Conservation (phyloP, 2,888 invertebrate species). For the Agrenia bidenticulata region DNA sequence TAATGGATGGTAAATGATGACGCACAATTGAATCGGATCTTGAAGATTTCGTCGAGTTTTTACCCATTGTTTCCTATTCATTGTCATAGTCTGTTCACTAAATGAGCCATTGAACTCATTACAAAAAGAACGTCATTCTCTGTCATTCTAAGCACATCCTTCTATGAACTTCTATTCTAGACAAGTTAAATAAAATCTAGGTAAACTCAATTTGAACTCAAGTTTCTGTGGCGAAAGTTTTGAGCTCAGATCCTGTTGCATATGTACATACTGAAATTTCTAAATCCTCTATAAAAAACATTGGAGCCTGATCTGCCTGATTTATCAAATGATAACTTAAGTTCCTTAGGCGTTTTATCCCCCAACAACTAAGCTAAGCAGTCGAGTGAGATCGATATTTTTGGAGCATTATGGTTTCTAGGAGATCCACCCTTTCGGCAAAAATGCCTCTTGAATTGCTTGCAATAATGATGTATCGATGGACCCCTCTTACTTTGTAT, state of each 20-base stretch:
- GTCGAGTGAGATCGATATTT: not conserved
- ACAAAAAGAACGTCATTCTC: not conserved
- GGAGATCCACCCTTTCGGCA: not conserved
- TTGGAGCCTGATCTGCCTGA: not conserved
- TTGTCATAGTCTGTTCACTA: not conserved
- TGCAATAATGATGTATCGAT: not conserved
- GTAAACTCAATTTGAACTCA: no score
- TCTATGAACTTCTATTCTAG: no score
- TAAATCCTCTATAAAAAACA: not conserved
- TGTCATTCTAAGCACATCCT: not conserved
- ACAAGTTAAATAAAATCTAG: no score
- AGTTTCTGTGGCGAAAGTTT: no score
- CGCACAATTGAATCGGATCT: conserved; percentile 8
- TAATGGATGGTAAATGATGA: conserved; percentile 21
- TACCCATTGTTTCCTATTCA: not conserved
- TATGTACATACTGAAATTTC: no score
- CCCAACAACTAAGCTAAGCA: not conserved
- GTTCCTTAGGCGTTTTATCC: not conserved
- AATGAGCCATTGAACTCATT: not conserved
- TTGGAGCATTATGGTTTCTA: not conserved
- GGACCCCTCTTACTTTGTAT: not conserved
- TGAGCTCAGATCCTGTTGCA: no score
- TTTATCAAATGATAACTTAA: no score
- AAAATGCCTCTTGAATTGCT: not conserved
- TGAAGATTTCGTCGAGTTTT: not conserved